Percentiles rank a stretch among this genome's conserved stretches.
Conservation (phyloP, 1,140 invertebrate species). For the Proctacanthus coquilletti region DNA sequence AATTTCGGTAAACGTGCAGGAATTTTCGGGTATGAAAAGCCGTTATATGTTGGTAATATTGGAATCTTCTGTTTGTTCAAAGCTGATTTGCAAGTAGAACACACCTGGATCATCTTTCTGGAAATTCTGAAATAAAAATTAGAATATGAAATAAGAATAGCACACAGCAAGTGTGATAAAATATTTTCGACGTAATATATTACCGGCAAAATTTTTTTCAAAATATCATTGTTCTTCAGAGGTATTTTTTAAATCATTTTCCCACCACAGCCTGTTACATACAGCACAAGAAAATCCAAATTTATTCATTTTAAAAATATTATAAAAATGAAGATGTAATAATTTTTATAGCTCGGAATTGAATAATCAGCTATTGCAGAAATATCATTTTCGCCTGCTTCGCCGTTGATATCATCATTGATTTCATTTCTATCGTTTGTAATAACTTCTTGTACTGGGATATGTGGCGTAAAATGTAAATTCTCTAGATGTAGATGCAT, state of each 20-base stretch:
- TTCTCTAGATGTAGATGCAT: neutral
- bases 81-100: constrained; percentile 14
- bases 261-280: constrained; percentile 1
- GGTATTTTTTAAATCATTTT: constrained; percentile 1
- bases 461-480: neutral
- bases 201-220: neutral
- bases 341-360: too few relatives aligned
- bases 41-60: constrained; percentile 18
- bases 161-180: too few relatives aligned
- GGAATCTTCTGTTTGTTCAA: constrained; percentile 18
- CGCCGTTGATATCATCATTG: neutral
- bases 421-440: neutral
- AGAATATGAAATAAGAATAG: too few relatives aligned
- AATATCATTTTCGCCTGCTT: too few relatives aligned
- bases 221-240: neutral
- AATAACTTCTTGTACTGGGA: neutral
- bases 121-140: too few relatives aligned
- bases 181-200: constrained; percentile 13
- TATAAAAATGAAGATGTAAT: neutral
- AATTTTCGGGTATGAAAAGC: constrained; percentile 21
- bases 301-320: neutral
- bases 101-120: too few relatives aligned
- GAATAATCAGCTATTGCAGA: too few relatives aligned
- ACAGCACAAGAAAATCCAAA: constrained; percentile 3
- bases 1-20: constrained; percentile 16